Evolutionary conservation across 2,888 invertebrate species (phyloP).

Genomic region (Caenorhabditis imperialis): DNA sequence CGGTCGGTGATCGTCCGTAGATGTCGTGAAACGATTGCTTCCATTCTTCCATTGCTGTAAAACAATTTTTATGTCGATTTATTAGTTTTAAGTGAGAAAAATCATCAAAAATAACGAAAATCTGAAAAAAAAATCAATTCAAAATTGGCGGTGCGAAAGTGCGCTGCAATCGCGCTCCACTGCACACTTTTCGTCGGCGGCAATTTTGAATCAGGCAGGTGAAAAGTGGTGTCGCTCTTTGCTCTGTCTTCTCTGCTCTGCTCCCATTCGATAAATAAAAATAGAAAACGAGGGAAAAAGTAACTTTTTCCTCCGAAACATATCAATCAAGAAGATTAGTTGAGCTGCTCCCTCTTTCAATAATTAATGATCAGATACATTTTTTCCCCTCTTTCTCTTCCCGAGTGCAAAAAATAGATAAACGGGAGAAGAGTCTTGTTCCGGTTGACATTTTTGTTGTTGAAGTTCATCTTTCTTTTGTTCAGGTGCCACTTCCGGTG

Average conservation of each 20-base stretch:
- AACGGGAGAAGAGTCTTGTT: too few species aligned
- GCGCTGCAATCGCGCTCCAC: conserved; percentile 12
- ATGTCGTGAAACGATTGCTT: conserved; percentile 62
- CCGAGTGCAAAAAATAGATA: too few species aligned
- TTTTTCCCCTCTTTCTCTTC: too few species aligned
- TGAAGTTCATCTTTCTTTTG: too few species aligned
- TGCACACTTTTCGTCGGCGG: not conserved
- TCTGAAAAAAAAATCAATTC: conserved; percentile 4
- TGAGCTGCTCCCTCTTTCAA: not conserved
- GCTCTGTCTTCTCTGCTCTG: not conserved
- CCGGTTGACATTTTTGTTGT: too few species aligned
- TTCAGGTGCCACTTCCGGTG: too few species aligned
- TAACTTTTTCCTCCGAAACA: not conserved
- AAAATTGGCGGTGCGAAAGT: conserved; percentile 4
- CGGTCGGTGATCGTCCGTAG: conserved; percentile 65
- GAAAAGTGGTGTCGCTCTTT: not conserved
- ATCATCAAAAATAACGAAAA: too few species aligned
- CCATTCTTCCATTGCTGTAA: conserved; percentile 65
- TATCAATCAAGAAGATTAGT: conserved; percentile 3
- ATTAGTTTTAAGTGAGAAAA: not conserved
- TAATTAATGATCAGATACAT: too few species aligned
- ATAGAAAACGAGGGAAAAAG: too few species aligned
- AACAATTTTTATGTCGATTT: conserved; percentile 16
- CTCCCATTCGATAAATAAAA: too few species aligned
- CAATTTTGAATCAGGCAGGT: conserved; percentile 1